Percentiles rank a stretch among this genome's conserved stretches.
phyloP scores from a whole-genome alignment of 2,797 vertebrate species.

The Sebastes hubbsi region DNA sequence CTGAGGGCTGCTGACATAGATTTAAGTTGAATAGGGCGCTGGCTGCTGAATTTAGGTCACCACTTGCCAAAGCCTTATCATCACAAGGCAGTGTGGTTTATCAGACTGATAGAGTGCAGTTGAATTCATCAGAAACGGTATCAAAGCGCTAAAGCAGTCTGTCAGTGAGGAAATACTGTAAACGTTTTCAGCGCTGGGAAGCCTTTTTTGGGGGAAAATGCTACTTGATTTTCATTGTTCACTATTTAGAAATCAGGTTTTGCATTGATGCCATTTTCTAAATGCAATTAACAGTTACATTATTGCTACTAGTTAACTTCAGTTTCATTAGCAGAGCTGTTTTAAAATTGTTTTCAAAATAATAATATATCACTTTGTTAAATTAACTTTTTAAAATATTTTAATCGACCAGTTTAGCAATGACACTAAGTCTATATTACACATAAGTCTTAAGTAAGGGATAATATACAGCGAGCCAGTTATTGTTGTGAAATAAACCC shows the following conservation, averaged over 20 bases:
- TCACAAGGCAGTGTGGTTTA: conserved; percentile 38
- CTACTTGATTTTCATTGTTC: not conserved
- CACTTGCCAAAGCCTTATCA: conserved; percentile 28
- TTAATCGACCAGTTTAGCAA: rapidly evolving
- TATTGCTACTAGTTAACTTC: not conserved
- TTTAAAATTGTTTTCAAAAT: not conserved
- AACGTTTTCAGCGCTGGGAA: not conserved
- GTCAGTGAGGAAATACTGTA: not conserved
- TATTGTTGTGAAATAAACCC: too few species aligned
- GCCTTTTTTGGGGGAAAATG: not conserved
- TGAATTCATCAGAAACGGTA: conserved; percentile 25
- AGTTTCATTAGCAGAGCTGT: not conserved
- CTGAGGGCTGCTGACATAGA: conserved; percentile 18
- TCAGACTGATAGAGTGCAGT: conserved; percentile 53
- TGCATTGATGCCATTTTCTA: not conserved
- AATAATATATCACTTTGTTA: not conserved
- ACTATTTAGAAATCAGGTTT: not conserved
- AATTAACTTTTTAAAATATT: not conserved
- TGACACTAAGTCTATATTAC: not conserved
- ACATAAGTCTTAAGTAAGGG: not conserved
- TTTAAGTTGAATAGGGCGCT: conserved; percentile 20
- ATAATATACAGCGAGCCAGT: too few species aligned
- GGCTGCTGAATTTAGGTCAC: conserved; percentile 62
- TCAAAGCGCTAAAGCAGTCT: not conserved
- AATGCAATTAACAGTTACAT: not conserved